phyloP scores from a whole-genome alignment of 2,113 vertebrate species.

The Ptychochromis oligacanthus region DNA sequence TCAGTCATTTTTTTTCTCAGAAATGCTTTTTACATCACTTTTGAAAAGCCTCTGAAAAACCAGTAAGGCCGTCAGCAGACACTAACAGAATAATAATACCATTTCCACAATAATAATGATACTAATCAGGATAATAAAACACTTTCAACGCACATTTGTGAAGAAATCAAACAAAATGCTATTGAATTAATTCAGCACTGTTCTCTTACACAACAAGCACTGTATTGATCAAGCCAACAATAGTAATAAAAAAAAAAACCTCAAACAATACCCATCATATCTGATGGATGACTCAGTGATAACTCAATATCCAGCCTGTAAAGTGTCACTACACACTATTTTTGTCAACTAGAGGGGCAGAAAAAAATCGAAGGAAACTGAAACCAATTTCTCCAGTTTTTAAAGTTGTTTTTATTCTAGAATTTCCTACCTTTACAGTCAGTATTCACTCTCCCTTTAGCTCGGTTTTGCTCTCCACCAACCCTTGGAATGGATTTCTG shows the following conservation, averaged over 20 bases:
- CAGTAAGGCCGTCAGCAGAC: slow-evolving; percentile 18
- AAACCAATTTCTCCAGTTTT: not conserved
- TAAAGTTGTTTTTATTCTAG: not conserved
- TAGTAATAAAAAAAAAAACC: not conserved
- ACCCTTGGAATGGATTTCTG: not conserved
- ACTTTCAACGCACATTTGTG: slow-evolving; percentile 4
- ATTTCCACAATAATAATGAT: slow-evolving; percentile 30
- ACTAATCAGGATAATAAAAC: slow-evolving; percentile 31
- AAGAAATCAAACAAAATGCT: slow-evolving; percentile 18
- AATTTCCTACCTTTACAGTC: not conserved
- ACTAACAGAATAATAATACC: slow-evolving; percentile 25
- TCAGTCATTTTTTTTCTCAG: slow-evolving; percentile 14
- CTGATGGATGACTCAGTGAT: not conserved
- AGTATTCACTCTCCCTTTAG: not conserved
- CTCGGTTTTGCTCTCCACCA: not conserved
- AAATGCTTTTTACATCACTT: not conserved
- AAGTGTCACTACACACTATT: not conserved
- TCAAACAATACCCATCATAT: not conserved
- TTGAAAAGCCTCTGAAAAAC: slow-evolving; percentile 10
- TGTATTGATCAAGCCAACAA: not conserved
- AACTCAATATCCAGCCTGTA: not conserved
- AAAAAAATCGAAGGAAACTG: not conserved
- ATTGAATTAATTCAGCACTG: not conserved
- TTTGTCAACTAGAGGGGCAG: not conserved
- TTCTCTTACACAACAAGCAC: not conserved